Percentiles rank a stretch among this genome's conserved stretches.
These are phyloP conservation scores for Acanthoscelides obtectus DNA, from an alignment of 2,888 invertebrate species.

Conservation along the genomic window DNA sequence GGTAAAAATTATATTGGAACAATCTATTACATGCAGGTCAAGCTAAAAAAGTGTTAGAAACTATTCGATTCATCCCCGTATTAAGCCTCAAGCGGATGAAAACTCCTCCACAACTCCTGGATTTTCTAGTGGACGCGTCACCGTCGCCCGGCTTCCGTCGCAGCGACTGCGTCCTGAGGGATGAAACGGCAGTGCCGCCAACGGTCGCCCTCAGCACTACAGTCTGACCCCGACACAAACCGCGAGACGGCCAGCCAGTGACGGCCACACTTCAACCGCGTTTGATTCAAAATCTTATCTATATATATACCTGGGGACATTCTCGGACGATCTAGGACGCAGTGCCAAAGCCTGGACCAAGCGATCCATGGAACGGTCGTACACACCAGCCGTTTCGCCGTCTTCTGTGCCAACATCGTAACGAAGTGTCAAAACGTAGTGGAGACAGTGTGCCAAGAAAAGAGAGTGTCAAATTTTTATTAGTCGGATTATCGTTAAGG, in stretches of 20 bases:
- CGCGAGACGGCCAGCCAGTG: conserved; percentile 21
- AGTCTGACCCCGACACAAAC: conserved; percentile 40
- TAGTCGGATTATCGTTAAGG: background rate
- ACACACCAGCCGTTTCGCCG: background rate
- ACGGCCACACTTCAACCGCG: conserved; percentile 20
- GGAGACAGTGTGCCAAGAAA: conserved; percentile 10
- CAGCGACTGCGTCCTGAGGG: background rate
- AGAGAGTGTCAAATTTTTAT: background rate
- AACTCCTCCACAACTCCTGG: background rate
- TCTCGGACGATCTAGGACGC: conserved; percentile 1
- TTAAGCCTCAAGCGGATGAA: too few relatives aligned
- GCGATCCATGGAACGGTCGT: conserved; percentile 1
- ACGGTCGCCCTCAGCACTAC: conserved; percentile 39
- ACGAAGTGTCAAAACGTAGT: conserved; percentile 10
- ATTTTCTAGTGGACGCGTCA: background rate
- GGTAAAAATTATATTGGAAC: too few relatives aligned
- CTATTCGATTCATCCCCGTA: too few relatives aligned
- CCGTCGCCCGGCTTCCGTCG: background rate
- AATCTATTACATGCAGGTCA: too few relatives aligned
- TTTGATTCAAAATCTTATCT: conserved; percentile 12
- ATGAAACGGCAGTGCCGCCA: conserved; percentile 32
- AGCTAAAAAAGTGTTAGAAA: too few relatives aligned
- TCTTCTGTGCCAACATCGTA: conserved; percentile 12
- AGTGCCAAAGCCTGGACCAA: conserved; percentile 16
- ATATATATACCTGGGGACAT: conserved; percentile 12